Conservation (phyloP, 2,888 invertebrate species). For the Epistrophe grossulariae region DNA sequence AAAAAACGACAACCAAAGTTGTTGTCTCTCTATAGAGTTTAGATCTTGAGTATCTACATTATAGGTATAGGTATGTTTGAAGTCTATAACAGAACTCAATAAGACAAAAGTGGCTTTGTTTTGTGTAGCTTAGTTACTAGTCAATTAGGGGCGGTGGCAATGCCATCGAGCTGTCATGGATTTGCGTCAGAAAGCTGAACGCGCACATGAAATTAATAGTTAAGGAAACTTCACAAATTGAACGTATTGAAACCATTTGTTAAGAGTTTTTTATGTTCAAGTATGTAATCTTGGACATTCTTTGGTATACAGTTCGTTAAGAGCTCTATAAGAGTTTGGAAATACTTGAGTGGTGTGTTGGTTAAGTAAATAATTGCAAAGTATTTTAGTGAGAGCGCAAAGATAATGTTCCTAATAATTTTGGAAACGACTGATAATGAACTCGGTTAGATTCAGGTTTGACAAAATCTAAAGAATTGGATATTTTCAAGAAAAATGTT, state of each 20-base stretch:
- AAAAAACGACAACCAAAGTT: no score
- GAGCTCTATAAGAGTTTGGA: conserved; percentile 19
- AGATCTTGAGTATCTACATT: not conserved
- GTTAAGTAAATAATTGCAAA: not conserved
- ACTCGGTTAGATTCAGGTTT: not conserved
- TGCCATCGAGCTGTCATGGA: conserved; percentile 60
- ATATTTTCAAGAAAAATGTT: no score
- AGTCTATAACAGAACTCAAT: conserved; percentile 35
- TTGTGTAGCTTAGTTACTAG: conserved; percentile 17
- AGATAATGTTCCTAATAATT: not conserved
- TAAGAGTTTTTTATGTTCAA: conserved; percentile 34
- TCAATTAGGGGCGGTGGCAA: conserved; percentile 69
- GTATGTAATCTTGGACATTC: conserved; percentile 50
- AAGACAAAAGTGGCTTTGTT: conserved; percentile 40
- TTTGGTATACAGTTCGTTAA: conserved; percentile 33
- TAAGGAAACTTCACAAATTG: conserved; percentile 55
- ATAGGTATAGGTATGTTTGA: not conserved
- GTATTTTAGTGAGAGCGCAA: not conserved
- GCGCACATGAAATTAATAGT: conserved; percentile 28
- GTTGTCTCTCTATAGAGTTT: conserved; percentile 5
- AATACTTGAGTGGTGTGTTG: conserved; percentile 15
- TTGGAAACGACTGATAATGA: not conserved
- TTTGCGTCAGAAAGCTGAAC: conserved; percentile 50
- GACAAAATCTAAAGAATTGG: no score
- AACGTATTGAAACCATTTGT: conserved; percentile 61